Base-by-base conservation (phyloP, 2,888 invertebrate species). In the Campaea margaritaria region DNA sequence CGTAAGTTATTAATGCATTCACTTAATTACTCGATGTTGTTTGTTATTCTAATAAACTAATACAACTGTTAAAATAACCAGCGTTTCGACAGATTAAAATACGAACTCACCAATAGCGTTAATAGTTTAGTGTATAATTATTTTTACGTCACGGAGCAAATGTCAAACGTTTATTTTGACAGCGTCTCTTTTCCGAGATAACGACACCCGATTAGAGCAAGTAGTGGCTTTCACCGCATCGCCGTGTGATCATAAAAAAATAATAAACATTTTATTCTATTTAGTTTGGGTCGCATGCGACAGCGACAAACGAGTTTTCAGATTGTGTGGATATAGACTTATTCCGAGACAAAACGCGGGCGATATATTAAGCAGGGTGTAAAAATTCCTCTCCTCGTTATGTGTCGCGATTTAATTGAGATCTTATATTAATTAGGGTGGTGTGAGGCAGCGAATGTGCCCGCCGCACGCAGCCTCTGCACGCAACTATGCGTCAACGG, bases 351-450 rank as follows among this genome's bases (percentile, higher is more conserved):
- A 83, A 83, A 85, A 83, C 78, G 79, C 74, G 70, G 76, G 76
- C 75, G 74, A 79, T 83, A 81, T 82, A 82, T 85, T 81, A 81
- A 81, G 79, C 75, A 79, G 83, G 77, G 83, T 82, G 81, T 81
- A 87, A 89, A 89, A 89, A 89, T 86, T 83, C 83, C 79, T 75
- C 82, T 82, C 79, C 85, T 87, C 86, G 83, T 87, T 89, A 88
- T 89, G 86, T 90, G 91, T 91, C 88, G 88, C 89, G 82, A 85
- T 91, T 93, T 93, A 93, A 93, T 93, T 93, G 93, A 93, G 93
- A 93, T 91, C 91, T 91, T 91, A 91, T 92, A 93, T 93, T 93
- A 92, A 92, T 93, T 92, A 91, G 91, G 83, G 86, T 84, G 86
- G 87, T 85, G 89, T 87, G 90, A 86, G 80, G 81, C 82, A 79